Conservation (phyloP, 2,888 invertebrate species). For the Ypsolopha sequella region DNA sequence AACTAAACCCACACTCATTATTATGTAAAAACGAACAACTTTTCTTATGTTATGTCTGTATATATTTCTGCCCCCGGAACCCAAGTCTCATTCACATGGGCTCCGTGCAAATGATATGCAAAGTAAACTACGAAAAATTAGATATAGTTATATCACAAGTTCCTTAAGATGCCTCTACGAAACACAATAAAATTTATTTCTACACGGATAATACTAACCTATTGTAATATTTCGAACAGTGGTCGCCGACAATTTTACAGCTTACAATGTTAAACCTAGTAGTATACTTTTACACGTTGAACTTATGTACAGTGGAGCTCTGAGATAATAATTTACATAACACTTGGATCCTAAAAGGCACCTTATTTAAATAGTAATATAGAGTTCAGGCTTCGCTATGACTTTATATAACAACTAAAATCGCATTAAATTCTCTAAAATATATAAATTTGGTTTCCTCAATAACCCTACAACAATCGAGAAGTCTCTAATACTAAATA, state of each 20-base stretch:
- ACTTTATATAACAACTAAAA: constrained; percentile 67
- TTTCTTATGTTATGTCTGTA: constrained; percentile 59
- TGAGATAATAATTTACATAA: constrained; percentile 60
- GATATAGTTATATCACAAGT: constrained; percentile 68
- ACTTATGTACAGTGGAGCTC: constrained; percentile 63
- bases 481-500: constrained; percentile 64
- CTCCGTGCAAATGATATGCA: constrained; percentile 38
- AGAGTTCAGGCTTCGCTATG: constrained; percentile 66
- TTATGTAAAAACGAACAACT: constrained; percentile 52
- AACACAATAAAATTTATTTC: constrained; percentile 60
- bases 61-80: constrained; percentile 48
- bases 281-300: constrained; percentile 62
- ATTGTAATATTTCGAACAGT: constrained; percentile 43
- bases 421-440: constrained; percentile 65
- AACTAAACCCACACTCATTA: constrained; percentile 34
- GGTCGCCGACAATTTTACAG: constrained; percentile 54
- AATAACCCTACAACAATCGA: constrained; percentile 66
- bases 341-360: constrained; percentile 62
- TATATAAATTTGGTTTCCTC: constrained; percentile 69
- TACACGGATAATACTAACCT: constrained; percentile 41
- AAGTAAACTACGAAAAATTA: constrained; percentile 42
- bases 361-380: constrained; percentile 64
- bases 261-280: constrained; percentile 51
- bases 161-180: constrained; percentile 65
- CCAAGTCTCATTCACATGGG: constrained; percentile 24